Evolutionary conservation across 2,888 invertebrate species (phyloP).

Genomic region (Aspidiotus destructor): DNA sequence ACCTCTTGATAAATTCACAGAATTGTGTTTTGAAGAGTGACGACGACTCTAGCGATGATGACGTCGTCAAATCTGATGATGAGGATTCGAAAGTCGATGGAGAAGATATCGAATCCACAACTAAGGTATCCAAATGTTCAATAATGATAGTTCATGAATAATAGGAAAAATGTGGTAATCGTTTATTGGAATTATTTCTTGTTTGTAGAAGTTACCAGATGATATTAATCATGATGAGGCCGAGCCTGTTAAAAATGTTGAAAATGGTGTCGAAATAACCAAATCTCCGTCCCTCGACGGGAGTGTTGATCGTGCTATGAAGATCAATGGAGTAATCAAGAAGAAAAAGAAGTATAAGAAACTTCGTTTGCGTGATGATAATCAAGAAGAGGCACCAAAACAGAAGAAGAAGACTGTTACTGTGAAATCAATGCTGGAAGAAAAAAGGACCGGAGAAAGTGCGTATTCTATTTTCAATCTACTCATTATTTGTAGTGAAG

Average conservation of each 20-base stretch:
- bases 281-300: neutral
- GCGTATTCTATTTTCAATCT: neutral
- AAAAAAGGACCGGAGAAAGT: conserved; percentile 36
- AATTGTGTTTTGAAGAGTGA: conserved; percentile 35
- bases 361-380: conserved; percentile 7
- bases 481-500: no score
- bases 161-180: neutral
- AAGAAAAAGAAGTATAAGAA: conserved; percentile 13
- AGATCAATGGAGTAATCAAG: conserved; percentile 11
- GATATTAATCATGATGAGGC: conserved; percentile 14
- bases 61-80: conserved; percentile 39
- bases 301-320: neutral
- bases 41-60: conserved; percentile 37
- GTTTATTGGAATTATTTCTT: neutral
- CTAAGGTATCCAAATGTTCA: conserved; percentile 1
- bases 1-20: neutral
- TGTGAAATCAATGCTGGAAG: conserved; percentile 39
- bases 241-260: conserved; percentile 16
- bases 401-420: conserved; percentile 37
- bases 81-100: conserved; percentile 42
- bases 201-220: conserved; percentile 27
- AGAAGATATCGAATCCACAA: conserved; percentile 40
- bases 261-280: neutral
- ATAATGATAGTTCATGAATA: neutral
- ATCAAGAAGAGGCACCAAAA: conserved; percentile 7